Base-by-base conservation (phyloP, 1,140 invertebrate species). In the Drosophila rhopaloa region DNA sequence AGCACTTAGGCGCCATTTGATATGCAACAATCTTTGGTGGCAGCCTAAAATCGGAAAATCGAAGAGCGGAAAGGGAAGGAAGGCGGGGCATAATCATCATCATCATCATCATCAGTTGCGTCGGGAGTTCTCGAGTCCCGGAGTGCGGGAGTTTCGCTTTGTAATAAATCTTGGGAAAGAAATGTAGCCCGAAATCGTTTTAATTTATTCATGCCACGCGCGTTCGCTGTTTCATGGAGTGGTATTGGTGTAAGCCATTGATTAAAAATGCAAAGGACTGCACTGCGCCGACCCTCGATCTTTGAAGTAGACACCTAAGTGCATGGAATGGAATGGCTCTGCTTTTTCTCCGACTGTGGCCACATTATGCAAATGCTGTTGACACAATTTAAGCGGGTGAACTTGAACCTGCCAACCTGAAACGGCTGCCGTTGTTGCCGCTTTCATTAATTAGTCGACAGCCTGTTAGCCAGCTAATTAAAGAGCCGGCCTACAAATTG, bases 121-220 rank as follows among this genome's bases (percentile, higher is more conserved):
- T 46, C 40, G 27, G 53, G 47, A 50, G 60, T 40, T 40, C 40
- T 40, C 27, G 57, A 59, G 43, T 37, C 6, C 8, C 16, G 41
- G 41, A 43, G 43, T 16, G 43, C n/a, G 29, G 38, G 19, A 13
- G 66, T 40, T 68, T 59, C 56, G 57, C 48, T 57, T 70, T 84
- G 68, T 86, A 86, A 81, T 86, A 86, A 86, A 86, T 76, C 82
- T 65, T 74, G 53, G 24, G 27, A 37, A 76, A 81, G 55, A 86
- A 81, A 81, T 86, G 65, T 79, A 59, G 67, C 75, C 75, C 48
- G 65, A 88, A 88, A 88, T 82, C 70, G 79, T 53, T 79, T 76
- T 83, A 83, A 86, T 86, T 82, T 86, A 86, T 86, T 82, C 83
- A 88, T 79, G 71, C 83, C 79, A 79, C 83, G 82, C 79, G 82